Percentiles rank a stretch among this genome's conserved stretches.
These are phyloP conservation scores for Chorisops tibialis DNA, from an alignment of 2,888 invertebrate species.

Conservation along the genomic window DNA sequence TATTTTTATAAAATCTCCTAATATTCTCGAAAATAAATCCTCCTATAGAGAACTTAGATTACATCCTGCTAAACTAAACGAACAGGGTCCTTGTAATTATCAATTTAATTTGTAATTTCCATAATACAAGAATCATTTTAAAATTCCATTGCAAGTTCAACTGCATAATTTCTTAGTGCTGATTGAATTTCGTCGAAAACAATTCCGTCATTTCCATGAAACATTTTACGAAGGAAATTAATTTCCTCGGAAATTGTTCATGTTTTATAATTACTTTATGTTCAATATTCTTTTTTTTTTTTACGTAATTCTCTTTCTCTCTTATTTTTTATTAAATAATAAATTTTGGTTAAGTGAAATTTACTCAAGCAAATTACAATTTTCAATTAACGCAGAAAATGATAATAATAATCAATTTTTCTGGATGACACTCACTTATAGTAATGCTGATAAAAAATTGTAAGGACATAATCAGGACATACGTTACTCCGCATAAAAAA, in stretches of 20 bases:
- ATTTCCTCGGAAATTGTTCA: constrained; percentile 27
- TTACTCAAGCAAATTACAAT: constrained; percentile 17
- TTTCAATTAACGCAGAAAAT: constrained; percentile 17
- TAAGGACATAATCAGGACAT: constrained; percentile 20
- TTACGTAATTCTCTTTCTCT: neutral
- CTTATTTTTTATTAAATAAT: neutral
- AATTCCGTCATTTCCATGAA: constrained; percentile 21
- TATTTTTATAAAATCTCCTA: too few species aligned
- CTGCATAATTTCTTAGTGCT: neutral
- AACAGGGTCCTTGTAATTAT: neutral
- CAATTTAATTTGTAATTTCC: constrained; percentile 16
- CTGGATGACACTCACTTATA: too few species aligned
- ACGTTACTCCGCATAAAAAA: neutral
- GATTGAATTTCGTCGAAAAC: constrained; percentile 15
- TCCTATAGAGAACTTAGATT: too few species aligned
- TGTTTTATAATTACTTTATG: constrained; percentile 17
- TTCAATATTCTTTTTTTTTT: constrained; percentile 14
- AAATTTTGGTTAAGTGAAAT: constrained; percentile 19
- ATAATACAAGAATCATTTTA: neutral
- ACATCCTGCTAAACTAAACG: neutral
- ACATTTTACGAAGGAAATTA: constrained; percentile 28
- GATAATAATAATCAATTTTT: too few species aligned
- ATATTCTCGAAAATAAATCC: too few species aligned
- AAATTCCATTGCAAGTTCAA: neutral
- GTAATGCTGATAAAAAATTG: too few species aligned